phyloP scores from a whole-genome alignment of 1,140 invertebrate species.

The Maniola jurtina region DNA sequence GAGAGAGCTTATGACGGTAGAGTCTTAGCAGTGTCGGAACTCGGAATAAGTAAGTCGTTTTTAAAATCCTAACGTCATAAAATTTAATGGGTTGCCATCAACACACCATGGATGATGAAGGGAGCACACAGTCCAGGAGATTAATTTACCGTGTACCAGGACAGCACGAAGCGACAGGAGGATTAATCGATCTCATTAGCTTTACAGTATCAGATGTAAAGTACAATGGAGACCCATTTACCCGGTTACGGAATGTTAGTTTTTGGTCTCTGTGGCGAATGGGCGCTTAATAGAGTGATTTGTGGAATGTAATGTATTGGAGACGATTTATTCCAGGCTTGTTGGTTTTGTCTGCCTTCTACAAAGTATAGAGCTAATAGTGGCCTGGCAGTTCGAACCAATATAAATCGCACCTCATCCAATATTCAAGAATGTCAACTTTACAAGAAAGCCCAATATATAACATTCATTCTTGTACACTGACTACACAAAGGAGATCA shows the following conservation, averaged over 20 bases:
- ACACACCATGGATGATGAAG: neutral
- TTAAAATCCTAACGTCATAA: neutral
- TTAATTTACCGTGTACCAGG: conserved; percentile 36
- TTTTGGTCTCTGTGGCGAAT: conserved; percentile 28
- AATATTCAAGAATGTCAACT: no score
- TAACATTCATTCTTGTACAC: no score
- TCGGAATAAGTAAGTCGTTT: neutral
- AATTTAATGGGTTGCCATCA: neutral
- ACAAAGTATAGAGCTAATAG: neutral
- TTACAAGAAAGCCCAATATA: no score
- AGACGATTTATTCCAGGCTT: conserved; percentile 25
- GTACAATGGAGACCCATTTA: conserved; percentile 36
- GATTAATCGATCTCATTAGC: conserved; percentile 38
- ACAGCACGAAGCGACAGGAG: conserved; percentile 31
- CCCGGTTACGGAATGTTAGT: conserved; percentile 32
- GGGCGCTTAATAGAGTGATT: conserved; percentile 26
- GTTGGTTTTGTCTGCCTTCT: conserved; percentile 3
- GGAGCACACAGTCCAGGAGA: conserved; percentile 16
- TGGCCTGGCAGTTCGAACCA: neutral
- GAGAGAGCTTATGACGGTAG: no score
- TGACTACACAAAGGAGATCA: no score
- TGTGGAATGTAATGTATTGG: conserved; percentile 21
- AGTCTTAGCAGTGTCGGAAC: no score
- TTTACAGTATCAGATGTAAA: conserved; percentile 30
- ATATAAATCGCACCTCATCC: no score